Evolutionary conservation across 2,888 invertebrate genomes (phyloP), one percentile per base, ranked within the genome.

Genomic region (Megaustenia siamemsis): DNA sequence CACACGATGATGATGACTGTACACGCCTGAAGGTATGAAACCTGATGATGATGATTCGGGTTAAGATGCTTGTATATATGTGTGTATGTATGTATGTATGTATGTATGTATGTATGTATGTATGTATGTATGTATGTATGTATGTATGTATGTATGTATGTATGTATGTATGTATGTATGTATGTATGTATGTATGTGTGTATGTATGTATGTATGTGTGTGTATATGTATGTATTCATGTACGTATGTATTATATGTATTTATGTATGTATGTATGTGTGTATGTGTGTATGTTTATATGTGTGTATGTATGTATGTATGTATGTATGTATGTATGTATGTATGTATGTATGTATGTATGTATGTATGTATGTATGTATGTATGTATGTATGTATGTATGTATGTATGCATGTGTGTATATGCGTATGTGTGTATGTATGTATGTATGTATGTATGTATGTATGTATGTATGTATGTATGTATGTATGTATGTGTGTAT

Each of bases 381-480:
- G 63, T 63, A 28, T 63, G 24, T 38, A 6, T 28, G 68, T n/a
- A 35, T 69, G 49, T 38, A 35, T 81, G 45, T 28, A 69, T 69
- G 69, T 68, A 69, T 80, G 80, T 32, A 28, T 10, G 66, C 15
- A 24, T 28, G 66, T 28, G 40, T 28, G 28, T 45, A 45, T 18
- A 45, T 28, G 79, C 38, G 45, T 38, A 32, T 68, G 35, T 38
- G 28, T 18, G 38, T 8, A 35, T 12, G 68, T 38, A 10, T 68
- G 68, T 68, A 10, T 68, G 35, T 68, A n/a, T 32, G 68, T 68
- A n/a, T 15, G 24, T 60, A n/a, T n/a, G n/a, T n/a, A n/a, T n/a
- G n/a, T n/a, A n/a, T n/a, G n/a, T n/a, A n/a, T n/a, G 60, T 71
- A 69, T 71, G 60, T 71, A 69, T 71, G 60, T 71, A 69, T 71